phyloP scores from a whole-genome alignment of 2,888 invertebrate species.

The Microctonus brassicae region DNA sequence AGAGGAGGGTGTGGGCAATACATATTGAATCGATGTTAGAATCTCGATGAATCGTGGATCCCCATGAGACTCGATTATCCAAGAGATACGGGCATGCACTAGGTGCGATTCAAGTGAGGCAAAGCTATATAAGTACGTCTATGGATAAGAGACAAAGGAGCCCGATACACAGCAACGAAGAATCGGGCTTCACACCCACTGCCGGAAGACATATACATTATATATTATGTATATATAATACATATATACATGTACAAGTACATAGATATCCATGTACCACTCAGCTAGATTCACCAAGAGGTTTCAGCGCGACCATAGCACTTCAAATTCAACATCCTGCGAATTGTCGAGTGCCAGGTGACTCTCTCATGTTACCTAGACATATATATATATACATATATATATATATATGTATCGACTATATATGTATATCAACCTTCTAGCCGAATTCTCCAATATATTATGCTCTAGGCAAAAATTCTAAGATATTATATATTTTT shows the following conservation, averaged over 20 bases:
- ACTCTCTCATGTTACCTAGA: conserved; percentile 43
- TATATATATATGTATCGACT: too few species aligned
- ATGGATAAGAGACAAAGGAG: conserved; percentile 28
- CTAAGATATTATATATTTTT: background rate
- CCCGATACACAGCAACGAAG: conserved; percentile 18
- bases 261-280: conserved; percentile 16
- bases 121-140: conserved; percentile 25
- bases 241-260: background rate
- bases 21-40: conserved; percentile 17
- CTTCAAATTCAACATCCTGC: conserved; percentile 40
- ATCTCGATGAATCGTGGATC: conserved; percentile 29
- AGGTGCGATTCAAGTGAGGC: conserved; percentile 17
- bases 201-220: conserved; percentile 1
- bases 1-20: background rate
- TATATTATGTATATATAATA: too few species aligned
- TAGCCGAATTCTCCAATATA: background rate
- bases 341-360: conserved; percentile 44
- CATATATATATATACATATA: conserved; percentile 5
- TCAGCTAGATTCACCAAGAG: conserved; percentile 12
- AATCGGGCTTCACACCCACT: conserved; percentile 29
- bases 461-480: conserved; percentile 10
- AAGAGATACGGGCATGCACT: conserved; percentile 36
- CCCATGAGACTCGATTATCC: conserved; percentile 34
- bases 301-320: conserved; percentile 32
- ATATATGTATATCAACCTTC: too few species aligned